A percentile compares a stretch with the other conserved stretches of the same genome.
Evolutionary conservation across 2,113 vertebrate genomes (phyloP).

Genomic region (Gorsachius goisagi): DNA sequence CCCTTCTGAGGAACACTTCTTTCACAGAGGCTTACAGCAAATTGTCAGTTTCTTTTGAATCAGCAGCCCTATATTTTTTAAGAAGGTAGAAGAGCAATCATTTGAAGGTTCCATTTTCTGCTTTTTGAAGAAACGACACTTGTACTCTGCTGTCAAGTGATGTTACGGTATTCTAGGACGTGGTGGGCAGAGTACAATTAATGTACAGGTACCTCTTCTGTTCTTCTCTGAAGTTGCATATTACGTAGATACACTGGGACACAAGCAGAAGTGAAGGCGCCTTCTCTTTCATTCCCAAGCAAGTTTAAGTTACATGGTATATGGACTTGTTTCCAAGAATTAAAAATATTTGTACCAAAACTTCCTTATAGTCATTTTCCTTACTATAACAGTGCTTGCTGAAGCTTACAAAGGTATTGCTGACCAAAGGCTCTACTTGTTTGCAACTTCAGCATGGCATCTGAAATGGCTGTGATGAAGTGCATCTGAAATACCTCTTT

Average conservation of each 20-base stretch:
- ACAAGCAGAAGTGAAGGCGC: neutral
- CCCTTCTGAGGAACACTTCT: neutral
- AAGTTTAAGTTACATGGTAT: neutral
- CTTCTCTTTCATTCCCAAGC: neutral
- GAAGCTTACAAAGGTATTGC: neutral
- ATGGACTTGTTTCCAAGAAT: neutral
- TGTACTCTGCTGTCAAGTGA: neutral
- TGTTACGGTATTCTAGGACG: neutral
- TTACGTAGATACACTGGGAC: neutral
- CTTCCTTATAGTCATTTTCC: neutral
- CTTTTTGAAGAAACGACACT: neutral
- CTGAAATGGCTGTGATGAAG: neutral
- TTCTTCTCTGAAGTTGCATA: neutral
- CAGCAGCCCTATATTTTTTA: rapidly evolving
- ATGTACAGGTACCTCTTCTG: neutral
- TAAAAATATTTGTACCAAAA: neutral
- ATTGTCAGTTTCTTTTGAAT: neutral
- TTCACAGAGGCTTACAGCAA: neutral
- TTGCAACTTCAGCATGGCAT: rapidly evolving
- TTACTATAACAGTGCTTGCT: neutral
- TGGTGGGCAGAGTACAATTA: neutral
- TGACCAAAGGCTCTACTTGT: neutral
- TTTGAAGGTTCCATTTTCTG: neutral
- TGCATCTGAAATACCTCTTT: neutral
- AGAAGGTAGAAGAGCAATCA: neutral